Conservation (phyloP, 2,888 invertebrate genomes). For the Tortrix viridana region DNA sequence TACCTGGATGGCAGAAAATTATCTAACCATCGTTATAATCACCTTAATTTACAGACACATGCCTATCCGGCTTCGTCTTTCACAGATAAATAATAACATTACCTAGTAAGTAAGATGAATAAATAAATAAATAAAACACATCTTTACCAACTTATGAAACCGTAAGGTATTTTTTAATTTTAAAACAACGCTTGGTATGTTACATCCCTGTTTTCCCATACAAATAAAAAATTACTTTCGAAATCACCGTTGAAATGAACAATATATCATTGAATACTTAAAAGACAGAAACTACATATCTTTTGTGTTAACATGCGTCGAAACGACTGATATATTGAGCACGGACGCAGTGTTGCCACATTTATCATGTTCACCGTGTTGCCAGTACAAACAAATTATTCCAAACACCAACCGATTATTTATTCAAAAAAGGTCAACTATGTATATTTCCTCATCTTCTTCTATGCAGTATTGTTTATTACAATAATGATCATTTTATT, state of each 20-base stretch:
- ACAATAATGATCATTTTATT: neutral
- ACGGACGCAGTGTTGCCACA: conserved; percentile 8
- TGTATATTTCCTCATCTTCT: neutral
- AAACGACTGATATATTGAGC: conserved; percentile 6
- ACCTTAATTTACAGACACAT: too few relatives aligned
- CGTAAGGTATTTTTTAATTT: too few relatives aligned
- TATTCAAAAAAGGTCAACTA: too few relatives aligned
- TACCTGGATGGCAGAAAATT: too few relatives aligned
- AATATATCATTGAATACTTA: conserved; percentile 27
- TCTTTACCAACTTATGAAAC: too few relatives aligned
- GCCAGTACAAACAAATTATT: conserved; percentile 9
- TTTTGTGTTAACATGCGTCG: conserved; percentile 3
- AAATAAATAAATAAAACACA: too few relatives aligned
- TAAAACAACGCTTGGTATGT: too few relatives aligned
- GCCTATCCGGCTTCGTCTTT: too few relatives aligned
- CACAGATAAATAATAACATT: too few relatives aligned
- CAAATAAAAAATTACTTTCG: neutral
- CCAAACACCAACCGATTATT: neutral
- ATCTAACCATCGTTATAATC: too few relatives aligned
- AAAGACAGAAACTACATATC: conserved; percentile 18
- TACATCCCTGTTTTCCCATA: too few relatives aligned
- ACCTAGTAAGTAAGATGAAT: too few relatives aligned
- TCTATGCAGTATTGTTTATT: neutral
- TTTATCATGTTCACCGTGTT: conserved; percentile 20
- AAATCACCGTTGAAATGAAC: neutral